Base-by-base conservation (phyloP, 1,140 invertebrate genomes). In the Hermetia illucens region DNA sequence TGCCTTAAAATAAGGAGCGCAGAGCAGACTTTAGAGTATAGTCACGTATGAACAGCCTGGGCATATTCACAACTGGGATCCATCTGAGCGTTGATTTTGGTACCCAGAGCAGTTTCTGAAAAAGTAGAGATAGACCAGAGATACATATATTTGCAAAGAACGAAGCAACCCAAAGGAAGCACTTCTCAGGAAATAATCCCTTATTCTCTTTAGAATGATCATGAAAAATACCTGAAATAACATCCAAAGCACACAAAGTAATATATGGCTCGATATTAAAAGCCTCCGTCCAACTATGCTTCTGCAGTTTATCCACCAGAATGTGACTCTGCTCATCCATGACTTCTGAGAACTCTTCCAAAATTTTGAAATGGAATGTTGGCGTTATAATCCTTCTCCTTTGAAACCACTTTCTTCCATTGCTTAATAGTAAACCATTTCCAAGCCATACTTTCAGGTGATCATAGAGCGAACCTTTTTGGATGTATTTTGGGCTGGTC, bases 101-200 rank as follows among this genome's bases (percentile, higher is more conserved):
- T 69, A 6, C 88, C 88, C 83, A 91, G 89, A 2, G 85, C 81
- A 3, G 82, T 82, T 62, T 92, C 82, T 66, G 57, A 20, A 58
- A 64, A 47, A 10, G 53, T 49, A 19, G 52, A 83, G 35, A 87
- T 60, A 12, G 82, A 70, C 53, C 80, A 83, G 21, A 72, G 63
- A 6, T 78, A 74, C 2, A 48, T 60, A 70, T 70, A 72, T 85
- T 81, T 59, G 78, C 83, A 38, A 87, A 85, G 62, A 49, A 85
- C 67, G 29, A 79, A 53, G 34, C 5, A 5, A 30, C 13, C 5
- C 16, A 8, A 21, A 5, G 13, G 6, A 5, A 18, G 4, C 16
- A 16, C 4, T 12, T 9, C 5, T 15, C 15, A 17, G 5, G 10
- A n/a, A n/a, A n/a, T n/a, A n/a, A n/a, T n/a, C n/a, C n/a, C n/a